Evolutionary conservation across 2,113 vertebrate genomes (phyloP).

Genomic region (Rhabdornis inornatus): DNA sequence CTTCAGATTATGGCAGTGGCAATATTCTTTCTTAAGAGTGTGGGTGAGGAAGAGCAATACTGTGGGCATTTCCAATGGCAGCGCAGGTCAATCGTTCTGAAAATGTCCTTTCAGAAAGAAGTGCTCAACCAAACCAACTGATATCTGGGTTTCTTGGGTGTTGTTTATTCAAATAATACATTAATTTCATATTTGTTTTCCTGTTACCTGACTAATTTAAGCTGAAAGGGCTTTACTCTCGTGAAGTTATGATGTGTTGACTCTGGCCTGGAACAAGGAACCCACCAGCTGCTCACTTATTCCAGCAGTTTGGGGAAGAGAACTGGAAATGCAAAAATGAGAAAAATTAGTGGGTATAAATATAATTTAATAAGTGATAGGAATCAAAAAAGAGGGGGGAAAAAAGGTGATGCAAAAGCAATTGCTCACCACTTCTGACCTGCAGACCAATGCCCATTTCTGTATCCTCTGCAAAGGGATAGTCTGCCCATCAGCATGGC

Average conservation of each 20-base stretch:
- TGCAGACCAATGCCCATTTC: background rate
- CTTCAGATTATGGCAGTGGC: background rate
- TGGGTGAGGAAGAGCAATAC: background rate
- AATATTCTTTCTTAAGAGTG: slow-evolving; percentile 18
- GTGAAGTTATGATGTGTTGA: background rate
- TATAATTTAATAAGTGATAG: background rate
- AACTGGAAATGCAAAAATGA: background rate
- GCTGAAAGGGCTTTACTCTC: background rate
- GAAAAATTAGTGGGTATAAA: background rate
- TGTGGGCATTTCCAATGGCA: background rate
- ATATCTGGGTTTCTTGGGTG: background rate
- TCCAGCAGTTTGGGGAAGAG: background rate
- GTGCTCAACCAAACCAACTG: background rate
- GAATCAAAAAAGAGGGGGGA: rapidly evolving
- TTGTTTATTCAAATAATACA: background rate
- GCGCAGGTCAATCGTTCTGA: background rate
- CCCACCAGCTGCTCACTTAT: background rate
- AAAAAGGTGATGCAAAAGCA: background rate
- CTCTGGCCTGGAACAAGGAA: background rate
- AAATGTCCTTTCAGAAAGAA: slow-evolving; percentile 9
- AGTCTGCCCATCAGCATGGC: background rate
- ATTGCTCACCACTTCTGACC: background rate
- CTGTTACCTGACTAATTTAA: background rate
- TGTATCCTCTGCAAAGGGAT: background rate
- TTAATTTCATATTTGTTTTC: background rate